phyloP scores from a whole-genome alignment of 2,797 vertebrate genomes.

The Parotocinclus haroldoi region DNA sequence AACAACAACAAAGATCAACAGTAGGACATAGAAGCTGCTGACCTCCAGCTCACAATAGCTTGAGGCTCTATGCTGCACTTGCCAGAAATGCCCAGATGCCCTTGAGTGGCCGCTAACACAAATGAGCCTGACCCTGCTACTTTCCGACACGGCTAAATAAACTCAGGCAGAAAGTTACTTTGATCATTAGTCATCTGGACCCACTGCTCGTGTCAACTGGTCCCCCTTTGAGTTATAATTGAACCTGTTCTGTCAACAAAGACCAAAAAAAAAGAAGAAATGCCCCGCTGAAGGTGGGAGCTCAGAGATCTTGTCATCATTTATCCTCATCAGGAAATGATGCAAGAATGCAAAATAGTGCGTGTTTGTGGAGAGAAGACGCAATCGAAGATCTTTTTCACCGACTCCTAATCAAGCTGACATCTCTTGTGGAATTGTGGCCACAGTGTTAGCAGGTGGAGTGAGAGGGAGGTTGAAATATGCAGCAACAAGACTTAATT shows the following conservation, averaged over 20 bases:
- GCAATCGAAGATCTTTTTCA: constrained; percentile 54
- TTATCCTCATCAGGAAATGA: constrained; percentile 44
- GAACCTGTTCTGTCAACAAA: not conserved
- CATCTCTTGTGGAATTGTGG: constrained; percentile 54
- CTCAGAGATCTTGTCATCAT: constrained; percentile 8
- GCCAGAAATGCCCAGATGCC: constrained; percentile 32
- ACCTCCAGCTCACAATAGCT: not conserved
- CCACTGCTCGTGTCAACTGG: not conserved
- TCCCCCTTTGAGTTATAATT: not conserved
- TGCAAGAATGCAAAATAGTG: constrained; percentile 38
- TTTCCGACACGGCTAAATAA: constrained; percentile 9
- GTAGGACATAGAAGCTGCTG: not conserved
- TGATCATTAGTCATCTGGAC: constrained; percentile 18
- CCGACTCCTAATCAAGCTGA: constrained; percentile 54
- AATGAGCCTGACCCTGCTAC: constrained; percentile 24
- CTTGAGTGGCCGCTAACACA: constrained; percentile 21
- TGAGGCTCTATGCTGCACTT: constrained; percentile 10
- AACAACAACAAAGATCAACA: constrained; percentile 7
- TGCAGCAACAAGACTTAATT: constrained; percentile 48
- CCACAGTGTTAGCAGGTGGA: constrained; percentile 38
- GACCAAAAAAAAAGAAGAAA: too few species aligned
- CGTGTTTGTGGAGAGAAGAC: constrained; percentile 37
- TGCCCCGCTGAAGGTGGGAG: constrained; percentile 10
- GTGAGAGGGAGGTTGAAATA: constrained; percentile 43
- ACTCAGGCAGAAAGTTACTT: not conserved